Evolutionary conservation across 1,140 invertebrate species (phyloP).

Genomic region (Berghia stephanieae): DNA sequence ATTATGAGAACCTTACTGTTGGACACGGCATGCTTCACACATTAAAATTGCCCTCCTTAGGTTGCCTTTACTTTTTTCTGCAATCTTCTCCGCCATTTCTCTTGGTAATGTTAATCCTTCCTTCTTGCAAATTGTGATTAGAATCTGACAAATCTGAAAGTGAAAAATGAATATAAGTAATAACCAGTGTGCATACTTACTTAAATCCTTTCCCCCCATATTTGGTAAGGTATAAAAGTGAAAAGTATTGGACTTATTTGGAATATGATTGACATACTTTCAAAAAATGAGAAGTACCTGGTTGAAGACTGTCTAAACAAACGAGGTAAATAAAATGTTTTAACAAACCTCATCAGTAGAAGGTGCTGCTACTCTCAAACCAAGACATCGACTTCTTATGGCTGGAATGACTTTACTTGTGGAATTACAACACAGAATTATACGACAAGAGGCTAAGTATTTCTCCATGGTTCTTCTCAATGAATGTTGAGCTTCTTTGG

Average conservation of each 20-base stretch:
- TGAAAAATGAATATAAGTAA: too few relatives aligned
- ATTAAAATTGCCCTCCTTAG: slow-evolving; percentile 92
- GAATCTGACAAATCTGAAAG: slow-evolving; percentile 63
- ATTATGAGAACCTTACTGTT: slow-evolving; percentile 79
- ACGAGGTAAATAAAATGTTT: not conserved
- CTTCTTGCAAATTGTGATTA: slow-evolving; percentile 82
- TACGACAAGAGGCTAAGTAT: slow-evolving; percentile 92
- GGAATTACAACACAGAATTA: slow-evolving; percentile 95
- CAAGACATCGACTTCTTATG: slow-evolving; percentile 92
- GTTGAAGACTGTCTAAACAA: too few relatives aligned
- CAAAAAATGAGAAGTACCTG: too few relatives aligned
- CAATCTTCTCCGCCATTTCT: slow-evolving; percentile 82
- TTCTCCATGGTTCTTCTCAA: slow-evolving; percentile 99
- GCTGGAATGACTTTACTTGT: slow-evolving; percentile 93
- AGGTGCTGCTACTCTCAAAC: slow-evolving; percentile 90
- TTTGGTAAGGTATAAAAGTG: not conserved
- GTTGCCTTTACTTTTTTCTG: slow-evolving; percentile 86
- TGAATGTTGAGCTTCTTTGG: slow-evolving; percentile 97
- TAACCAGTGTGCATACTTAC: not conserved
- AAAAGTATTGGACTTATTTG: not conserved
- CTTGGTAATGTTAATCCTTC: slow-evolving; percentile 83
- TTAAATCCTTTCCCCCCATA: not conserved
- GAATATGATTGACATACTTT: not conserved
- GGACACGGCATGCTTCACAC: slow-evolving; percentile 92
- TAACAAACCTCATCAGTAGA: slow-evolving; percentile 77